These are phyloP conservation scores for Oreotrochilus melanogaster DNA, from an alignment of 2,113 vertebrate genomes.

Conservation along the genomic window DNA sequence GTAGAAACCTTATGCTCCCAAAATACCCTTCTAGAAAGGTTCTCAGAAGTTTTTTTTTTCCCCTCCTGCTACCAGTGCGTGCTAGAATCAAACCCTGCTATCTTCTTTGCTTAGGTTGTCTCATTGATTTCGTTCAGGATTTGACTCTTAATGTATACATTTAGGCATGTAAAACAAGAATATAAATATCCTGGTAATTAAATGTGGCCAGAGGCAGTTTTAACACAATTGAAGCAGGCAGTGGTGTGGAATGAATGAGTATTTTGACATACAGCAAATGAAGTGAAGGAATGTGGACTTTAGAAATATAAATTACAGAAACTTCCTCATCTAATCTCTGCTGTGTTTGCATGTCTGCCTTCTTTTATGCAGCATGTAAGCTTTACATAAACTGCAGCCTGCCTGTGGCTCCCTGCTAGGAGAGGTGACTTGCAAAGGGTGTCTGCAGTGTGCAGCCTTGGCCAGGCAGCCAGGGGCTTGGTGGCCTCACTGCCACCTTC, in stretches of 20 bases:
- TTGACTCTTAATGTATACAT: not conserved
- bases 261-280: not conserved
- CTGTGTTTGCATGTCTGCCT: not conserved
- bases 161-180: not conserved
- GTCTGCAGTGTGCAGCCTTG: not conserved
- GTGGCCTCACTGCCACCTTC: not conserved
- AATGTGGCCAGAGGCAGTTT: not conserved
- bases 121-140: not conserved
- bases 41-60: not conserved
- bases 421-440: not conserved
- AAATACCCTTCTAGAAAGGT: not conserved
- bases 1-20: not conserved
- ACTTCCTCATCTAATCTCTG: not conserved
- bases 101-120: not conserved
- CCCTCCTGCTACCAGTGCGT: not conserved
- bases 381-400: not conserved
- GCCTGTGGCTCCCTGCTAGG: not conserved
- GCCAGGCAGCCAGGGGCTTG: fast-evolving
- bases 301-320: not conserved
- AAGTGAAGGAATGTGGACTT: not conserved
- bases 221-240: not conserved
- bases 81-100: not conserved
- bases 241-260: not conserved
- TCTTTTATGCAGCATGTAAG: fast-evolving
- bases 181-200: conserved; percentile 21